A percentile compares a stretch with the other conserved stretches of the same genome.
Conservation (phyloP, 1,140 invertebrate genomes). For the Cataglyphis hispanica region DNA sequence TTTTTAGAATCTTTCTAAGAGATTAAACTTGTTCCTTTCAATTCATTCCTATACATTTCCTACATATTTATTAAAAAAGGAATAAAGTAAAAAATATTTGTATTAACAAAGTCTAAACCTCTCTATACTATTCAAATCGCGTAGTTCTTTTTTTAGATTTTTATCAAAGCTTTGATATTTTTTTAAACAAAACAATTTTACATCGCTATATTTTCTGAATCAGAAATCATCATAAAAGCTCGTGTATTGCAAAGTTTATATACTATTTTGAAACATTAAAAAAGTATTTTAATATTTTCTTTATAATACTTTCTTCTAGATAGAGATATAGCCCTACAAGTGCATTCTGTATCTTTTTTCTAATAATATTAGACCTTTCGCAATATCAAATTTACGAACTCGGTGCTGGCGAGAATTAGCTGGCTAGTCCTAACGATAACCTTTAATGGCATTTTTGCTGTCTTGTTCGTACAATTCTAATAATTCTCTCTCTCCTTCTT, state of each 20-base stretch:
- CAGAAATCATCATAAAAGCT: neutral
- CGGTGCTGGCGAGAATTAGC: neutral
- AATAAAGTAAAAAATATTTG: neutral
- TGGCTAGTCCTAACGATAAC: neutral
- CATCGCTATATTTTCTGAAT: neutral
- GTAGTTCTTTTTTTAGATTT: no score
- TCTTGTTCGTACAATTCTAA: constrained; percentile 21
- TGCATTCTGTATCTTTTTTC: neutral
- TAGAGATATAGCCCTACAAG: neutral
- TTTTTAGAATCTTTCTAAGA: no score
- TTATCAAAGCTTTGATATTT: neutral
- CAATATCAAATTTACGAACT: constrained; percentile 28
- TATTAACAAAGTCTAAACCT: neutral
- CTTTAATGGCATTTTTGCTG: neutral
- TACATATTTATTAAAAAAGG: neutral
- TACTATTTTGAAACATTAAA: neutral
- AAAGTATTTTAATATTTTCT: neutral
- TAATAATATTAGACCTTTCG: neutral
- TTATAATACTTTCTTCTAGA: neutral
- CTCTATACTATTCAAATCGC: neutral
- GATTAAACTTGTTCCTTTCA: neutral
- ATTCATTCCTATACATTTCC: neutral
- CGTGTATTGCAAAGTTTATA: neutral
- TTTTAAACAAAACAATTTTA: neutral
- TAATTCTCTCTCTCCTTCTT: constrained; percentile 12